Conservation (phyloP, 1,140 invertebrate genomes). For the Drosophila eugracilis region DNA sequence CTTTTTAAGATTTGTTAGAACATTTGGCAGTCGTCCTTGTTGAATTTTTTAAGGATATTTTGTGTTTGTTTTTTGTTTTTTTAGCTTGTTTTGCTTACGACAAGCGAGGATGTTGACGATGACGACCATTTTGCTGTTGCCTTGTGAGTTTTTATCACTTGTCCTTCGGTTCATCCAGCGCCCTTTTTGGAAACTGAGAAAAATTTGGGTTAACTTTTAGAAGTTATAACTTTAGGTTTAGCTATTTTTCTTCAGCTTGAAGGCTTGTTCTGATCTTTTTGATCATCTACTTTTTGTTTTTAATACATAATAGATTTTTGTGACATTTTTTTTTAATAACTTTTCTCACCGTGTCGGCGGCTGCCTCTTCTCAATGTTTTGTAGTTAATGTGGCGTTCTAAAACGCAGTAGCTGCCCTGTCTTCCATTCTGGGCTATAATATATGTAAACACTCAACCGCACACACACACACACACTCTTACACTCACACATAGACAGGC, state of each 20-base stretch:
- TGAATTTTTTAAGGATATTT: neutral
- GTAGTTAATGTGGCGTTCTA: slow-evolving; percentile 78
- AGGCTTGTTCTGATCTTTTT: too few relatives aligned
- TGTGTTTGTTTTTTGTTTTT: neutral
- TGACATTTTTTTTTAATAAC: too few relatives aligned
- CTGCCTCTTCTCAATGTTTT: slow-evolving; percentile 44
- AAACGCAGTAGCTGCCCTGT: slow-evolving; percentile 59
- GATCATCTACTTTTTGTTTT: too few relatives aligned
- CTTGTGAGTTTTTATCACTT: slow-evolving; percentile 46
- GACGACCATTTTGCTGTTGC: slow-evolving; percentile 58
- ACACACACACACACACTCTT: slow-evolving; percentile 26
- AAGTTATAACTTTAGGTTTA: too few relatives aligned
- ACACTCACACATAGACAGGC: slow-evolving; percentile 12
- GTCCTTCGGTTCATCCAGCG: neutral
- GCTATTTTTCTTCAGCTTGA: too few relatives aligned
- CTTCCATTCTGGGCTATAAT: slow-evolving; percentile 50
- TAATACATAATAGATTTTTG: too few relatives aligned
- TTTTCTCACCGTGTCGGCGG: neutral
- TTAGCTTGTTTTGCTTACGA: slow-evolving; percentile 45
- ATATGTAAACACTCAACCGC: slow-evolving; percentile 77
- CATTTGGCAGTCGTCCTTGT: slow-evolving; percentile 8
- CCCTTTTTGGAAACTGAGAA: neutral
- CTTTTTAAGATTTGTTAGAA: neutral
- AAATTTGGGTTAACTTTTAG: too few relatives aligned
- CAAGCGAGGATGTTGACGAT: slow-evolving; percentile 51